These are phyloP conservation scores for Tragelaphus scriptus DNA, from an alignment of 2,113 vertebrate species.

Conservation along the genomic window DNA sequence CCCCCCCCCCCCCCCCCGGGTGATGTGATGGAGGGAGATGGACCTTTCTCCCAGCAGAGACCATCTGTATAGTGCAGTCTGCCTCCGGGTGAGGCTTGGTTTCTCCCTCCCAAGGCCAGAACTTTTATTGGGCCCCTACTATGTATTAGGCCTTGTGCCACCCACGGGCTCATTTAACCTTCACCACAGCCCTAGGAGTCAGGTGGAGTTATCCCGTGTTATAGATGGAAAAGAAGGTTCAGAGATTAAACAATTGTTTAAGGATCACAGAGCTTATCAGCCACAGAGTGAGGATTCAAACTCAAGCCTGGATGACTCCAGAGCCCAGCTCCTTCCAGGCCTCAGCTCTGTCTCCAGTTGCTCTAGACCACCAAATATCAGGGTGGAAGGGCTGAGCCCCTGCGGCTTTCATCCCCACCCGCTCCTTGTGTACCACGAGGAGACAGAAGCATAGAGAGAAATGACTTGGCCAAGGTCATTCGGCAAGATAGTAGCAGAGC, in stretches of 20 bases:
- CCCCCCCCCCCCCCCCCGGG: too few species aligned
- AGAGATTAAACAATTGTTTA: conserved; percentile 16
- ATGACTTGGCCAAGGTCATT: conserved; percentile 51
- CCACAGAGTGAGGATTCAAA: not conserved
- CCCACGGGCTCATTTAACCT: not conserved
- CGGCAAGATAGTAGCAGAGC: not conserved
- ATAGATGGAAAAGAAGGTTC: not conserved
- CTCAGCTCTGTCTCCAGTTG: not conserved
- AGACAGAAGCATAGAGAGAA: not conserved
- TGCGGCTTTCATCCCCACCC: not conserved
- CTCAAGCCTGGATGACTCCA: not conserved
- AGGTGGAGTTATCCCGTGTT: not conserved
- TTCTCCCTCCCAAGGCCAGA: not conserved
- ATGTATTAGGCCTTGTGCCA: not conserved
- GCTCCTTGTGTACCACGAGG: not conserved
- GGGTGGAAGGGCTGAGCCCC: not conserved
- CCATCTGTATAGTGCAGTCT: not conserved
- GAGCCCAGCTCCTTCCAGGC: not conserved
- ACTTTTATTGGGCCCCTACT: not conserved
- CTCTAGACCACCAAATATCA: not conserved
- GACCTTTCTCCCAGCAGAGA: not conserved
- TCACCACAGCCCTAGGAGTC: not conserved
- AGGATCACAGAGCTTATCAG: not conserved
- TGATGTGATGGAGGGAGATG: not conserved
- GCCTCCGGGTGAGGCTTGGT: not conserved